Base-by-base conservation (phyloP, 2,888 invertebrate species). In the Nebria salina region DNA sequence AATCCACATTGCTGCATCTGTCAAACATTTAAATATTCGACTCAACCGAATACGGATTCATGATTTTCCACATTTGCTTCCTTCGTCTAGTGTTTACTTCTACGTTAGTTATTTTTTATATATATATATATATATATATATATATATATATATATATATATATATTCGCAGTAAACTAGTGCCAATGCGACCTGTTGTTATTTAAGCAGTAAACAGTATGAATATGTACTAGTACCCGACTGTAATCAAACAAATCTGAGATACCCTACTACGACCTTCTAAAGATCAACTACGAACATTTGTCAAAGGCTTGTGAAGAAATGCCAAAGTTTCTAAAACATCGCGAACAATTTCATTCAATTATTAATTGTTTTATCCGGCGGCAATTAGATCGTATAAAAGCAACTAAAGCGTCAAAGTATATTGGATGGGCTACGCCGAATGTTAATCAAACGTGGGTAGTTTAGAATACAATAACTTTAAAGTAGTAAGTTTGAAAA, bases 401-500 rank as follows among this genome's bases (percentile, higher is more conserved):
- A 34, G 34, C 5, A 34, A 2, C 54, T 11, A 13, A 54, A 54
- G 54, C 54, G 54, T 34, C 34, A 34, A 34, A 54, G 54, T 54
- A 54, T 54, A 54, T 54, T 54, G 54, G 54, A 54, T 54, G 54
- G 54, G 54, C 11, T 54, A 54, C 8, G 8, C 54, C 54, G 54
- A 54, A 54, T 54, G 54, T 54, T 54, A 54, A 54, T 54, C 54
- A 54, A 54, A 54, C 7, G 11, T 13, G 54, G 54, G 54, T 54
- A 54, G 54, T 54, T 54, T 54, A 54, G 54, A 54, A 54, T 54
- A 54, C 54, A 54, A 54, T 54, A 54, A 54, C 54, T 54, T 54
- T 54, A 34, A 34, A 34, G 34, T 34, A 34, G 68, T 74, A 75
- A 75, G 75, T 80, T 80, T 80, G 11, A 70, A 75, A 80, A 80